Percentiles rank a stretch among this genome's conserved stretches.
Evolutionary conservation across 1,140 invertebrate genomes (phyloP).

Genomic region (Hormaphis cornu): DNA sequence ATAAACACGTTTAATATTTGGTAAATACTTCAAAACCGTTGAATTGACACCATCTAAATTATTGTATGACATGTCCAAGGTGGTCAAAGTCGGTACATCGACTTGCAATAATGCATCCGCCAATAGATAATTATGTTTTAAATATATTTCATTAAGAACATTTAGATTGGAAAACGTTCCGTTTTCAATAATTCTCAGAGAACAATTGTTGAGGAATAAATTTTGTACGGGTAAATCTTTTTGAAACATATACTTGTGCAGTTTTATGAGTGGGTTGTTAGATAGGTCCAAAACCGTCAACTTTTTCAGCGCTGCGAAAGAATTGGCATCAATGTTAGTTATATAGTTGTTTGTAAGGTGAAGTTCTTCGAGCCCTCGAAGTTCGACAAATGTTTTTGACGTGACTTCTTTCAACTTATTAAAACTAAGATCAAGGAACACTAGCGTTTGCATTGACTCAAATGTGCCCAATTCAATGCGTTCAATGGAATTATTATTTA

Average conservation of each 20-base stretch:
- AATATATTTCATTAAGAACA: constrained; percentile 58
- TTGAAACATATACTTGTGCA: constrained; percentile 51
- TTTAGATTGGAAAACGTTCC: constrained; percentile 55
- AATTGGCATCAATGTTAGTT: constrained; percentile 48
- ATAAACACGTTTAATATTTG: constrained; percentile 59
- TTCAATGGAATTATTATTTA: constrained; percentile 72
- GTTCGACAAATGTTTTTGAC: constrained; percentile 54
- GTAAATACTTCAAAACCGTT: constrained; percentile 59
- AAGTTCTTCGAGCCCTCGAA: constrained; percentile 58
- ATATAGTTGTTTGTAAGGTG: constrained; percentile 53
- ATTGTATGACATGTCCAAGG: constrained; percentile 62
- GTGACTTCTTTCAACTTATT: constrained; percentile 59
- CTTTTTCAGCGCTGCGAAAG: constrained; percentile 51
- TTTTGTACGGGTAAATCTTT: constrained; percentile 49
- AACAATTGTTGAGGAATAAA: constrained; percentile 53
- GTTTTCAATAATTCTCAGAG: constrained; percentile 51
- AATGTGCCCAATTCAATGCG: constrained; percentile 72
- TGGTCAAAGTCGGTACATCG: constrained; percentile 60
- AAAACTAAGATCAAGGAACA: constrained; percentile 66
- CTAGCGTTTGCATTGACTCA: constrained; percentile 59
- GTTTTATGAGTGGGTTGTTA: constrained; percentile 48
- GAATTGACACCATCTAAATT: constrained; percentile 57
- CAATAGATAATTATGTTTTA: constrained; percentile 62
- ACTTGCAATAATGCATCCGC: constrained; percentile 55
- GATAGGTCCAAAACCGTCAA: constrained; percentile 54